Conservation (phyloP, 2,888 invertebrate genomes). For the Rambutsinella grinnellia region DNA sequence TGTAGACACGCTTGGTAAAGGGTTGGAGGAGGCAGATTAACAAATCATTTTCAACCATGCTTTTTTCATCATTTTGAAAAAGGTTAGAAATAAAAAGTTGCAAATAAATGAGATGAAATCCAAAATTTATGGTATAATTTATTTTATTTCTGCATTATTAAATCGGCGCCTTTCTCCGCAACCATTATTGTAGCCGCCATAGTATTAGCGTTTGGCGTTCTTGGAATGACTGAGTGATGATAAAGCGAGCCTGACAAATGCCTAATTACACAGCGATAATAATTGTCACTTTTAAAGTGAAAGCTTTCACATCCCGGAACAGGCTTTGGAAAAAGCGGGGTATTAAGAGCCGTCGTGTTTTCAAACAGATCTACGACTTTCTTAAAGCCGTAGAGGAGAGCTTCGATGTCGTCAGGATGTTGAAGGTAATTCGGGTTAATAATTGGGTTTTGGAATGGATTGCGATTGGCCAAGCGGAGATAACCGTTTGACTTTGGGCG, state of each 20-base stretch:
- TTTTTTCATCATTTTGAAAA: too few relatives aligned
- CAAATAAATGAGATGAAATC: too few relatives aligned
- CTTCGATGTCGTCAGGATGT: conserved; percentile 73
- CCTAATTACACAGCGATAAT: conserved; percentile 76
- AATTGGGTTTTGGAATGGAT: conserved; percentile 73
- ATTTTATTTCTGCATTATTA: too few relatives aligned
- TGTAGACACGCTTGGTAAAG: too few relatives aligned
- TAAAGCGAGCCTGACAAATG: conserved; percentile 80
- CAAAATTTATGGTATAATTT: too few relatives aligned
- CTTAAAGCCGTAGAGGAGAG: conserved; percentile 71
- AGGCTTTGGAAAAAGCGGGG: conserved; percentile 8
- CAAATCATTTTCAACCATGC: too few relatives aligned
- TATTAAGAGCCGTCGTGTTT: conserved; percentile 26
- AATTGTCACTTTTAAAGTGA: conserved; percentile 73
- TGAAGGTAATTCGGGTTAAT: conserved; percentile 80
- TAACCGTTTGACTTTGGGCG: conserved; percentile 80
- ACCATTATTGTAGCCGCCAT: conserved; percentile 23
- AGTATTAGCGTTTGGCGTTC: conserved; percentile 9
- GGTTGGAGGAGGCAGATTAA: too few relatives aligned
- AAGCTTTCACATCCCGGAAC: conserved; percentile 53
- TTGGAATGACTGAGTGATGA: conserved; percentile 71
- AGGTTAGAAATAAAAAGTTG: too few relatives aligned
- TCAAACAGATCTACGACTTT: conserved; percentile 23
- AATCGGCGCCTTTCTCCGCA: conserved; percentile 25
- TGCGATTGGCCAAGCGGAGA: conserved; percentile 73